Base-by-base conservation (phyloP, 2,113 vertebrate genomes). In the Gavialis gangeticus region DNA sequence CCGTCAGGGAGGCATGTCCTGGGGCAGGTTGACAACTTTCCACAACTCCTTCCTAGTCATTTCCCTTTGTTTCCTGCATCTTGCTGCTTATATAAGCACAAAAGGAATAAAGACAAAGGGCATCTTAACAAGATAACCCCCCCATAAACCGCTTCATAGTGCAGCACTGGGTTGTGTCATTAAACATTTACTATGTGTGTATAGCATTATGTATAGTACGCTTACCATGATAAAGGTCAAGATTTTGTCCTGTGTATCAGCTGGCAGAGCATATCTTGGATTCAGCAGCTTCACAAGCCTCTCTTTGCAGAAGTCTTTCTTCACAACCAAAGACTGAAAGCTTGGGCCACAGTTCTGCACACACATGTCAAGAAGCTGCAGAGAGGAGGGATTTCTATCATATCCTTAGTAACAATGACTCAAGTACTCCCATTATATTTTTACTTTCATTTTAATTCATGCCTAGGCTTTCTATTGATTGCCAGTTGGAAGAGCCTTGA, bases 241-340 rank as follows among this genome's bases (percentile, higher is more conserved):
- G 84, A 98, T 98, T 95, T 92, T 98, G 87, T 98, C 98, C 93
- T 98, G 98, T 94, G 98, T 85, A 85, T 98, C 97, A 67, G 97
- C 76, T 0, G 98, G 98, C 78, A 98, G 94, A 60, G 89, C 98
- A 67, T 97, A 98, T 84, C 97, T 98, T 37, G 98, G 98, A 89
- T 97, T 98, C 93, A 98, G 94, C 11, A 98, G 95, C 69, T 98
- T 98, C 80, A 97, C 97, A 57, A 98, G 96, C 77, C 94, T 96
- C 25, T 98, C 98, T 94, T 98, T 98, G 83, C 97, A 86, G 63
- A 98, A 98, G n/a, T 98, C 98, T 60, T 98, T 98, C 97, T 97
- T 98, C 95, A 98, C 98, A 69, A 98, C 96, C 75, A 98, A 92
- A 69, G 98, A 96, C n/a, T 98, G 98, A 95, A 98, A 98, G 55